Conservation (phyloP, 2,797 vertebrate genomes). For the Coreius guichenoti region DNA sequence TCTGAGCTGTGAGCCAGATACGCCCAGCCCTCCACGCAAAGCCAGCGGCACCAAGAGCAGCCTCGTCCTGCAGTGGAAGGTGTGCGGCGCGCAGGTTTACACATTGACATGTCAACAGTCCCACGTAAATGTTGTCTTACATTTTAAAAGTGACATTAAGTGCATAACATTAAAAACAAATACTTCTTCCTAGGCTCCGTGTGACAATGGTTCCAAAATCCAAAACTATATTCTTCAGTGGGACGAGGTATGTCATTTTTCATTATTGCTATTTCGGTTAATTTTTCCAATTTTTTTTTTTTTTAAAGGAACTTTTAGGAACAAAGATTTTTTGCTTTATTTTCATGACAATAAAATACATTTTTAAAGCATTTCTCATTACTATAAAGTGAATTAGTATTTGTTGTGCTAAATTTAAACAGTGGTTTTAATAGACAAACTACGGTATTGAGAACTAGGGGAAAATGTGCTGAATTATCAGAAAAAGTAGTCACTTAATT, state of each 20-base stretch:
- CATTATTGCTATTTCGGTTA: not conserved
- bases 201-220: conserved; percentile 97
- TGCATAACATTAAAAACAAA: not conserved
- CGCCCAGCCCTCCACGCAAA: conserved; percentile 89
- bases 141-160: not conserved
- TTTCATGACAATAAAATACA: not conserved
- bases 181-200: conserved; percentile 81
- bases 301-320: not conserved
- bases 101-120: not conserved
- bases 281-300: not conserved
- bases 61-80: conserved; percentile 95
- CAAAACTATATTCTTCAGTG: conserved; percentile 94
- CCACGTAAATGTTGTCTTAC: not conserved
- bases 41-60: conserved; percentile 93
- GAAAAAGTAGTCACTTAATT: not conserved
- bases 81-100: conserved; percentile 65
- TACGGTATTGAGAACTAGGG: not conserved
- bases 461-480: not conserved
- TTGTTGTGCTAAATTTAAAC: not conserved
- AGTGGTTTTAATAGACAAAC: not conserved
- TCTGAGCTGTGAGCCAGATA: conserved; percentile 90
- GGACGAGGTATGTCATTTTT: conserved; percentile 86
- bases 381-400: not conserved
- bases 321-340: not conserved
- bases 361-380: not conserved